Conservation (phyloP, 1,140 invertebrate genomes). For the Apis laboriosa region DNA sequence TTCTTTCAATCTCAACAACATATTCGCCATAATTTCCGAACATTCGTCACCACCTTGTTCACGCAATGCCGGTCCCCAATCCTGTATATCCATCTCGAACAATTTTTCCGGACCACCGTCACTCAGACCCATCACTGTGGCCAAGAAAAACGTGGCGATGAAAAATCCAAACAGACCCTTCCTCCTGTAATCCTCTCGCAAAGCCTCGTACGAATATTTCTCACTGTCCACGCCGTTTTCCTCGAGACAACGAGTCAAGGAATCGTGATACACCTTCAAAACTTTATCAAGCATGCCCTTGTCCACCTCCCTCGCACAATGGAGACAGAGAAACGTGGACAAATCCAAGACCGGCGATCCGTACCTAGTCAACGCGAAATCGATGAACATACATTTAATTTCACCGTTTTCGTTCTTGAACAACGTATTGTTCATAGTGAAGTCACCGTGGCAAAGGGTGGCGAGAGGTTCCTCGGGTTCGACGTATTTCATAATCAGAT, state of each 20-base stretch:
- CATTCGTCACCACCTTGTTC: slow-evolving; percentile 58
- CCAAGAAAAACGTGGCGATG: slow-evolving; percentile 68
- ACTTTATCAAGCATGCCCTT: slow-evolving; percentile 63
- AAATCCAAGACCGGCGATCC: slow-evolving; percentile 75
- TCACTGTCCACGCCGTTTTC: slow-evolving; percentile 49
- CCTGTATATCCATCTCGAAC: accelerated
- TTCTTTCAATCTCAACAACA: slow-evolving; percentile 62
- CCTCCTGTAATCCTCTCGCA: slow-evolving; percentile 69
- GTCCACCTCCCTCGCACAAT: slow-evolving; percentile 57
- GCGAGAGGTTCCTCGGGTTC: slow-evolving; percentile 66
- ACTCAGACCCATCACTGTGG: slow-evolving; percentile 48
- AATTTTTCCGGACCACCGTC: background rate
- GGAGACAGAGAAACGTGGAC: slow-evolving; percentile 76
- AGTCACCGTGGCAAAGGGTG: slow-evolving; percentile 77
- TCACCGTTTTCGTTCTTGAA: slow-evolving; percentile 56
- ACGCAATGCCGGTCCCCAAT: accelerated
- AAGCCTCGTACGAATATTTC: slow-evolving; percentile 65
- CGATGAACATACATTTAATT: slow-evolving; percentile 72
- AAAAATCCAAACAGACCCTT: slow-evolving; percentile 71
- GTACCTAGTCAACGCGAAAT: slow-evolving; percentile 74
- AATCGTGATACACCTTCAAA: slow-evolving; percentile 70
- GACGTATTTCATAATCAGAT: slow-evolving; percentile 27
- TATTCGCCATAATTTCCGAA: slow-evolving; percentile 58
- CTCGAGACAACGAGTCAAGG: slow-evolving; percentile 52
- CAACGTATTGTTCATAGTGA: slow-evolving; percentile 75